Evolutionary conservation across 2,797 vertebrate genomes (phyloP).

Genomic region (Rhinichthys osculus): DNA sequence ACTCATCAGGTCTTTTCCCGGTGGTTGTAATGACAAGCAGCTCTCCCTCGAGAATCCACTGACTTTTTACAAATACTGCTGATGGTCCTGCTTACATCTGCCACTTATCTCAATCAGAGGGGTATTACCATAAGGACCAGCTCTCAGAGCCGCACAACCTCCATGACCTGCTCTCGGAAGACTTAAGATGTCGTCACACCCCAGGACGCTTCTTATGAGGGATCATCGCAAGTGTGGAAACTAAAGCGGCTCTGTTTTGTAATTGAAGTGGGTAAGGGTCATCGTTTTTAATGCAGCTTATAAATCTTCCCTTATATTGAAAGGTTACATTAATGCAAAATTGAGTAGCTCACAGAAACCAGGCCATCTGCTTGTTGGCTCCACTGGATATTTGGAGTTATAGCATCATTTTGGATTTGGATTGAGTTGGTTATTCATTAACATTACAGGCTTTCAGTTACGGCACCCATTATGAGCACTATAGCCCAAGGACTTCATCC

Average conservation of each 20-base stretch:
- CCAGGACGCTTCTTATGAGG: not conserved
- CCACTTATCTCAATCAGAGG: constrained; percentile 62
- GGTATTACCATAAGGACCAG: constrained; percentile 65
- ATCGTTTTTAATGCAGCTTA: not conserved
- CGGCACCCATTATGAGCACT: constrained; percentile 50
- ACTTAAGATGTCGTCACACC: not conserved
- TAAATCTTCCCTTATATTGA: constrained; percentile 34
- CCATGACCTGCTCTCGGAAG: constrained; percentile 60
- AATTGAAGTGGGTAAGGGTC: constrained; percentile 16
- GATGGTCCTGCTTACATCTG: constrained; percentile 72
- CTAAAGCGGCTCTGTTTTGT: constrained; percentile 14
- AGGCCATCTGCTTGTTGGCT: constrained; percentile 30
- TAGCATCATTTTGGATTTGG: constrained; percentile 49
- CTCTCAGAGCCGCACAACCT: constrained; percentile 64
- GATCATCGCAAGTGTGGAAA: not conserved
- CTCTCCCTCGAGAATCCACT: constrained; percentile 74
- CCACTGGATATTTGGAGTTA: constrained; percentile 28
- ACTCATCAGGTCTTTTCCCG: constrained; percentile 85
- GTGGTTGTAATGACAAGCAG: constrained; percentile 81
- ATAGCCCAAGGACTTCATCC: constrained; percentile 54
- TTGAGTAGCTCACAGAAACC: constrained; percentile 34
- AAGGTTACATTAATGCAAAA: constrained; percentile 40
- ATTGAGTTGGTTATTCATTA: constrained; percentile 57
- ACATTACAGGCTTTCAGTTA: constrained; percentile 48
- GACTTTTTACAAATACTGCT: constrained; percentile 86